These are phyloP conservation scores for Calyptomena viridis DNA, from an alignment of 2,113 vertebrate species.

Conservation along the genomic window DNA sequence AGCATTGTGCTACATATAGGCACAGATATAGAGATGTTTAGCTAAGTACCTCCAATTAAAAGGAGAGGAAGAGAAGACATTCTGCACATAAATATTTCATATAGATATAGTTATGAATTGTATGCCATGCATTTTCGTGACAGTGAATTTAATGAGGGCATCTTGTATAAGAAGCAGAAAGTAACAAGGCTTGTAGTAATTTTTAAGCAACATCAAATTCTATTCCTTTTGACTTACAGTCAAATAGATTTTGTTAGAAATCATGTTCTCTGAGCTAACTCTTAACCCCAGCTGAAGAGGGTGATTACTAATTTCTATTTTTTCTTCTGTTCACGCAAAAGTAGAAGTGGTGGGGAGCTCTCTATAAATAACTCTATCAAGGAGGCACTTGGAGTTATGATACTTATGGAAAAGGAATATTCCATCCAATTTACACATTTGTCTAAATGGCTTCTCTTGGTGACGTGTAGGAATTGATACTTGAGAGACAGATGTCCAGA, in stretches of 20 bases:
- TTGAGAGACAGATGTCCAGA: constrained; percentile 57
- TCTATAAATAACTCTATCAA: constrained; percentile 36
- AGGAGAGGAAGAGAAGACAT: neutral
- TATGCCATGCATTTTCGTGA: neutral
- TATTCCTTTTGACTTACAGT: neutral
- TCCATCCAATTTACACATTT: neutral
- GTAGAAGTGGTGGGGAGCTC: constrained; percentile 11
- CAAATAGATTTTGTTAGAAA: constrained; percentile 6
- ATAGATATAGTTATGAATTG: neutral
- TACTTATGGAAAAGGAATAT: constrained; percentile 35
- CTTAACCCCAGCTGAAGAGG: neutral
- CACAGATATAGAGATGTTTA: fast-evolving
- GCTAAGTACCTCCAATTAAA: neutral
- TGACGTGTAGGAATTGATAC: constrained; percentile 9
- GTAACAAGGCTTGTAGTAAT: neutral
- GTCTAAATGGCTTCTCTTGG: constrained; percentile 22
- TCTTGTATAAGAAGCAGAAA: neutral
- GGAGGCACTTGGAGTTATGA: constrained; percentile 8
- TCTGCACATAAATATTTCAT: neutral
- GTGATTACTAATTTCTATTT: constrained; percentile 43
- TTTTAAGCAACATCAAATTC: constrained; percentile 1
- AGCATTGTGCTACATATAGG: neutral
- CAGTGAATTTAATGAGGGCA: neutral
- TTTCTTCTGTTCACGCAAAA: neutral
- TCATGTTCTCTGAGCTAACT: neutral